Conservation (phyloP, 2,797 vertebrate species). For the Ctenochaetus hawaiiensis region DNA sequence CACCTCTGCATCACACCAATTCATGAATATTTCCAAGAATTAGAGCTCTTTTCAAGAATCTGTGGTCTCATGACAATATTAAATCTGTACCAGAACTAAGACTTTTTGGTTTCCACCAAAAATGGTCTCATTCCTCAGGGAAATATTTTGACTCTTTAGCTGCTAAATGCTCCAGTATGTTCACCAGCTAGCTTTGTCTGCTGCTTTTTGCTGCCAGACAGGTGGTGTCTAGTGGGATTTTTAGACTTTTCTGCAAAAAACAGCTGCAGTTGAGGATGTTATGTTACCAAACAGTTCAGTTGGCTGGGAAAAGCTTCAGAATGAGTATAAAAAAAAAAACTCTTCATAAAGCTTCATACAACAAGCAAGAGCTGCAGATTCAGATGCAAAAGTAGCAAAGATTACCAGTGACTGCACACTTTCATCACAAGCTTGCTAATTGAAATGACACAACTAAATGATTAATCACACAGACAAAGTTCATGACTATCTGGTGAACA, state of each 20-base stretch:
- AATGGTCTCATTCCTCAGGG: neutral
- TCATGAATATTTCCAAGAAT: slow-evolving; percentile 48
- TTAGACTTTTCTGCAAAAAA: neutral
- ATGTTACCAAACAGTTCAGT: too few relatives aligned
- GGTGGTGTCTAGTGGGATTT: neutral
- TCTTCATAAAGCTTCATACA: too few relatives aligned
- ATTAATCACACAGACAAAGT: neutral
- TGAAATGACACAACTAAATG: neutral
- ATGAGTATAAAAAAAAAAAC: too few relatives aligned
- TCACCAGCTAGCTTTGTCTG: neutral
- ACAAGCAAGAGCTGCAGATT: neutral
- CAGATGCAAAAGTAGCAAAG: neutral
- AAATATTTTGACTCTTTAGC: neutral
- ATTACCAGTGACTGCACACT: neutral
- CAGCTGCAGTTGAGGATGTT: neutral
- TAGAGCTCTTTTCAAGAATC: slow-evolving; percentile 52
- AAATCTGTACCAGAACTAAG: neutral
- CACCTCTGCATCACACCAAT: slow-evolving; percentile 76
- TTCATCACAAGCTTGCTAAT: neutral
- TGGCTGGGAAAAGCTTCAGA: too few relatives aligned
- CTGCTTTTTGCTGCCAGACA: neutral
- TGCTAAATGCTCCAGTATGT: neutral
- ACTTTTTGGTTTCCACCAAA: too few relatives aligned
- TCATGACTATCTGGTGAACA: neutral
- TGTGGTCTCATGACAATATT: slow-evolving; percentile 44